These are phyloP conservation scores for Thamnophis sirtalis DNA, from an alignment of 2,113 vertebrate genomes.

Conservation along the genomic window DNA sequence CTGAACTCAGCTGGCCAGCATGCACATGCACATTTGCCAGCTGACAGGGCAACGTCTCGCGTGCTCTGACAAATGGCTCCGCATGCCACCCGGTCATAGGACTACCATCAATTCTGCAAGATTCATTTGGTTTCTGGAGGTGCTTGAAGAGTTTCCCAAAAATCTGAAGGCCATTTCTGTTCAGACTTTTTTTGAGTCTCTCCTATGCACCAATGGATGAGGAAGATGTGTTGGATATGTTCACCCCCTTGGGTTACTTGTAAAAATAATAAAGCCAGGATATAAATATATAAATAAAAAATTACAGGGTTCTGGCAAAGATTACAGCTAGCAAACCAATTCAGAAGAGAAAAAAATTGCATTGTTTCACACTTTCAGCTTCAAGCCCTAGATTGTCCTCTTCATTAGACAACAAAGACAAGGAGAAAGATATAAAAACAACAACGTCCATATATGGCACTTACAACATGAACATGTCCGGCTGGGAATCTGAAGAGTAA, in stretches of 20 bases:
- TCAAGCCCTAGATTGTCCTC: constrained; percentile 88
- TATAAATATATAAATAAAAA: constrained; percentile 58
- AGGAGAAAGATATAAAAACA: constrained; percentile 92
- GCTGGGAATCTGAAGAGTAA: constrained; percentile 95
- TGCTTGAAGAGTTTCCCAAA: not conserved
- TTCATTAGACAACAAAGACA: constrained; percentile 95
- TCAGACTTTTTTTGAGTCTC: not conserved
- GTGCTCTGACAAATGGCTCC: too few species aligned
- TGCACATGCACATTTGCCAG: too few species aligned
- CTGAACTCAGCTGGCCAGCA: too few species aligned
- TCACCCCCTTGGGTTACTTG: not conserved
- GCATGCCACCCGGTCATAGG: too few species aligned
- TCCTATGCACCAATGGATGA: not conserved
- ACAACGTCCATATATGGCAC: constrained; percentile 89
- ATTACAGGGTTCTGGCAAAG: constrained; percentile 92
- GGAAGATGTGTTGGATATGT: not conserved
- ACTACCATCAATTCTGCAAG: not conserved
- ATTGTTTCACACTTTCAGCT: constrained; percentile 91
- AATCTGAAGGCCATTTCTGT: not conserved
- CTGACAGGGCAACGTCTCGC: too few species aligned
- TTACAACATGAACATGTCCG: constrained; percentile 89
- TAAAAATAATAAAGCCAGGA: not conserved
- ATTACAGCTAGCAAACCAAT: constrained; percentile 93
- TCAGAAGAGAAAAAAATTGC: constrained; percentile 89
- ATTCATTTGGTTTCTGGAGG: not conserved